Base-by-base conservation (phyloP, 2,888 invertebrate species). In the Pogonocherus hispidulus region DNA sequence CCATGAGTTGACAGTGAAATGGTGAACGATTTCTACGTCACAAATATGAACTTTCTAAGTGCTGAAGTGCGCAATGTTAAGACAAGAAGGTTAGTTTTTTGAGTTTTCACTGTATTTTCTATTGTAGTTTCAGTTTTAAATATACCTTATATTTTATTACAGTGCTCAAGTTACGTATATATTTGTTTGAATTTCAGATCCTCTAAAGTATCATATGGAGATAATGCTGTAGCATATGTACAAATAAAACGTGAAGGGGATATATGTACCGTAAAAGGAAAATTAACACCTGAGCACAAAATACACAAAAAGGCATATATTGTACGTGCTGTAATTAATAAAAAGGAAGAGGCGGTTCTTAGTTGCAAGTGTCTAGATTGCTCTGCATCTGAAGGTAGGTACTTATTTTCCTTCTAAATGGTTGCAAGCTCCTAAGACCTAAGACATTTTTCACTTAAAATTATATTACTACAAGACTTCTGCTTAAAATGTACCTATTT, bases 201-300 rank as follows among this genome's bases (percentile, higher is more conserved):
- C n/a, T 47, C 60, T 8, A 35, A 27, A 51, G 14, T 47, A 9
- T 52, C 52, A 32, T 66, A 66, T 22, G 62, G 62, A 18, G 66
- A 66, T 37, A 32, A 18, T 60, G 59, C 66, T 49, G 56, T 72
- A 11, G 65, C 66, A 9, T 65, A 66, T 51, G 71, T 73, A 9
- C 70, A 68, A 22, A 9, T 73, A 23, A 74, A 72, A 66, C 57
- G 70, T 19, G 68, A 57, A 22, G 62, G 23, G 14, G 27, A 32
- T 18, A 52, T 63, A 18, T 75, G 73, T 65, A 64, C 54, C 19
- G 66, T 75, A 8, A 70, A 67, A 47, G 72, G 57, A 14, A 66
- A 64, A 63, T 66, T 76, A 44, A 69, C 67, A 9, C 76, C 74
- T n/a, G 73, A 75, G 44, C 74, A 76, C 41, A 71, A 63, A 69